These are phyloP conservation scores for Andrena minutula DNA, from an alignment of 2,888 invertebrate species.

Conservation along the genomic window DNA sequence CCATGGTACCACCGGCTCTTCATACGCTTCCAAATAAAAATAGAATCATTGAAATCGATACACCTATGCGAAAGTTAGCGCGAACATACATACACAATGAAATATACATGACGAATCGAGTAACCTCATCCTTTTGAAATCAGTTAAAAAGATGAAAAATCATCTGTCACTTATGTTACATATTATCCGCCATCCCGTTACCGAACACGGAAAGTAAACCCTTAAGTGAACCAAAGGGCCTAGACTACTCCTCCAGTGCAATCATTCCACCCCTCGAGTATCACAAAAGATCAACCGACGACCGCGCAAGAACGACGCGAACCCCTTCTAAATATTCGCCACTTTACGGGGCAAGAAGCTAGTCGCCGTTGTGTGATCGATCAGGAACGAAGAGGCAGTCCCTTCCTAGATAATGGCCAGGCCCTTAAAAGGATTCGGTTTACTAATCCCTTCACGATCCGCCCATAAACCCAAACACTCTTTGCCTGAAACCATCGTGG, in stretches of 20 bases:
- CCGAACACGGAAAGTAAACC: neutral
- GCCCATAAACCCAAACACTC: slow-evolving; percentile 75
- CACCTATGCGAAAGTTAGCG: too few species aligned
- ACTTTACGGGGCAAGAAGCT: slow-evolving; percentile 13
- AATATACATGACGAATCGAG: too few species aligned
- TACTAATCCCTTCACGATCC: slow-evolving; percentile 74
- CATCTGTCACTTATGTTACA: neutral
- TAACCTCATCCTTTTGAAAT: too few species aligned
- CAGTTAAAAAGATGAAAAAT: too few species aligned
- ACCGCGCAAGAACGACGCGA: neutral
- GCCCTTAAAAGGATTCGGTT: slow-evolving; percentile 75
- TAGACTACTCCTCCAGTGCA: neutral
- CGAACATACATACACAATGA: too few species aligned
- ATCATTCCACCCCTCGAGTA: neutral
- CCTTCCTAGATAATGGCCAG: slow-evolving; percentile 63
- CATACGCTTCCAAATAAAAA: too few species aligned
- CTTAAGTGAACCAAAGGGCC: neutral
- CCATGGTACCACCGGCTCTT: too few species aligned
- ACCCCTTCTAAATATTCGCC: slow-evolving; percentile 1
- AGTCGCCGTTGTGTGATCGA: slow-evolving; percentile 35
- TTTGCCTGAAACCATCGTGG: slow-evolving; percentile 67
- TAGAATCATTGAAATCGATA: too few species aligned
- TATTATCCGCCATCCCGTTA: neutral
- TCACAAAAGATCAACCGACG: neutral
- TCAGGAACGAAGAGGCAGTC: slow-evolving; percentile 43